Evolutionary conservation across 2,113 vertebrate species (phyloP).

Genomic region (Zosterops borbonicus): DNA sequence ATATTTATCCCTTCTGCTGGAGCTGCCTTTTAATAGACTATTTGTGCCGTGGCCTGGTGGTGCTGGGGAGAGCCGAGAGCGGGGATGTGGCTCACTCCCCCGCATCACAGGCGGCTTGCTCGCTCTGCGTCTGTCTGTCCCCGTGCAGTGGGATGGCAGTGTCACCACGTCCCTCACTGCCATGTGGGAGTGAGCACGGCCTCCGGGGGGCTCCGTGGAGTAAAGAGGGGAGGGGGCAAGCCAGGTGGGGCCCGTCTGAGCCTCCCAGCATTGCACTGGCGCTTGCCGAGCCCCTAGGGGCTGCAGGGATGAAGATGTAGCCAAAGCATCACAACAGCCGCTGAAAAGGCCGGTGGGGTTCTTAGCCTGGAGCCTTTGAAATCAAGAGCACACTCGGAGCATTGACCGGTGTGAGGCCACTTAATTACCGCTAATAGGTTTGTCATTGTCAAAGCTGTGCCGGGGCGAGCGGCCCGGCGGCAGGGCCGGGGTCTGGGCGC

Average conservation of each 20-base stretch:
- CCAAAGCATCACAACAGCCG: neutral
- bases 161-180: neutral
- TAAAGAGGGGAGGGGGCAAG: neutral
- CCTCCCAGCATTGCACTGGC: neutral
- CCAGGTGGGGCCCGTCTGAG: neutral
- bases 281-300: neutral
- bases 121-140: neutral
- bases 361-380: constrained; percentile 13
- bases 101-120: fast-evolving
- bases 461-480: neutral
- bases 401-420: neutral
- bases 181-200: neutral
- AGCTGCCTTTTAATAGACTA: constrained; percentile 9
- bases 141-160: fast-evolving
- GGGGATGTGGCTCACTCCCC: fast-evolving
- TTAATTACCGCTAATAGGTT: constrained; percentile 63
- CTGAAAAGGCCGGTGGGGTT: neutral
- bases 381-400: neutral
- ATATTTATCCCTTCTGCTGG: constrained; percentile 37
- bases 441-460: neutral
- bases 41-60: neutral
- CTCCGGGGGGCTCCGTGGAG: neutral
- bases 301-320: neutral
- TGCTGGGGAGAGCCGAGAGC: neutral
- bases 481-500: neutral